These are phyloP conservation scores for Zaprionus capensis DNA, from an alignment of 1,140 invertebrate genomes.

Conservation along the genomic window DNA sequence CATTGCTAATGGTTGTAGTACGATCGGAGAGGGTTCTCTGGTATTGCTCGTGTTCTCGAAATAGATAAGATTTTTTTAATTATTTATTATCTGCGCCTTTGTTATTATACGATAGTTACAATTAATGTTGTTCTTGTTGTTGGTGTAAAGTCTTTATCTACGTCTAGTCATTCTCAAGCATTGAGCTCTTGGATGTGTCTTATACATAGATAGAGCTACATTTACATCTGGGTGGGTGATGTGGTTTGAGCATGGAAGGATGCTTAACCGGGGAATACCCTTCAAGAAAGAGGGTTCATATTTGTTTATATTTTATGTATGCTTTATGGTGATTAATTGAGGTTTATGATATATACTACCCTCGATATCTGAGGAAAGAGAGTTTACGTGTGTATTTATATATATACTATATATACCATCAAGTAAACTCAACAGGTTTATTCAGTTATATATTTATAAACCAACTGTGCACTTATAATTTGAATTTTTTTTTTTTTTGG, in stretches of 20 bases:
- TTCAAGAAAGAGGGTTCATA: background rate
- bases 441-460: background rate
- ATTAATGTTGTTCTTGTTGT: slow-evolving; percentile 15
- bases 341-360: background rate
- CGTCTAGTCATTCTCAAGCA: slow-evolving; percentile 12
- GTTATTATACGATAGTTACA: slow-evolving; percentile 1
- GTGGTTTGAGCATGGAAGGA: background rate
- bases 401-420: too few relatives aligned
- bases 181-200: slow-evolving; percentile 9
- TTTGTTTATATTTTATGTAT: too few relatives aligned
- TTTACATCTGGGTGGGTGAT: background rate
- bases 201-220: background rate
- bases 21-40: background rate
- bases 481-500: background rate
- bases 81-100: slow-evolving; percentile 35
- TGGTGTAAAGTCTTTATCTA: slow-evolving; percentile 10
- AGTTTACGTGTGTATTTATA: too few relatives aligned
- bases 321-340: background rate
- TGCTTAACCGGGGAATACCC: background rate
- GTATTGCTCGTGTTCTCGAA: slow-evolving; percentile 11
- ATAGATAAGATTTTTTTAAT: slow-evolving; percentile 48
- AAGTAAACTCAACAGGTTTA: background rate
- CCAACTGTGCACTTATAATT: background rate
- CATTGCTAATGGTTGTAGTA: slow-evolving; percentile 30
- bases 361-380: too few relatives aligned